phyloP scores from a whole-genome alignment of 2,888 invertebrate genomes.

The Chrysolina oricalcia region DNA sequence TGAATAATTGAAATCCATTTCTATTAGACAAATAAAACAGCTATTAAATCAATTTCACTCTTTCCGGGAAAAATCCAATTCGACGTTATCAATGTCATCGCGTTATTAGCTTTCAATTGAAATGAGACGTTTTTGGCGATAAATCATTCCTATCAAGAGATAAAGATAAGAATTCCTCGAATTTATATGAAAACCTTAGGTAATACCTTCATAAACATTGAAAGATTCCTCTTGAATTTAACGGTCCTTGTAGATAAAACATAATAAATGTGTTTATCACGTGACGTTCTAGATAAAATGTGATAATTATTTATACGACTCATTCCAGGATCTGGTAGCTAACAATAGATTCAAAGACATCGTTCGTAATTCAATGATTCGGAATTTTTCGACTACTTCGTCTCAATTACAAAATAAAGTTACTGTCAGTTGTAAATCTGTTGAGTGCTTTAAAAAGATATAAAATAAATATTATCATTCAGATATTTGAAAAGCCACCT shows the following conservation, averaged over 20 bases:
- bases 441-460: too few species aligned
- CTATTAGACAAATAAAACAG: background rate
- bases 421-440: too few species aligned
- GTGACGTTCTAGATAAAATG: background rate
- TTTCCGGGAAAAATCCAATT: background rate
- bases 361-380: too few species aligned
- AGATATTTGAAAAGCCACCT: too few species aligned
- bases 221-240: conserved; percentile 7
- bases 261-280: conserved; percentile 3
- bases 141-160: conserved; percentile 16
- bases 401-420: too few species aligned
- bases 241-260: conserved; percentile 5
- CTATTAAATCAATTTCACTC: conserved; percentile 7
- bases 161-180: conserved; percentile 13
- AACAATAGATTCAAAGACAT: too few species aligned
- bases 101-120: conserved; percentile 12
- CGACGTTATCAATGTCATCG: conserved; percentile 7
- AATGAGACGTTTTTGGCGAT: conserved; percentile 1
- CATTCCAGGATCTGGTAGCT: too few species aligned
- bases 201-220: conserved; percentile 20
- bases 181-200: background rate
- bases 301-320: background rate
- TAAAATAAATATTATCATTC: too few species aligned
- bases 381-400: too few species aligned
- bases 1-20: background rate